Conservation (phyloP, 2,888 invertebrate species). For the Barypeithes pellucidus region DNA sequence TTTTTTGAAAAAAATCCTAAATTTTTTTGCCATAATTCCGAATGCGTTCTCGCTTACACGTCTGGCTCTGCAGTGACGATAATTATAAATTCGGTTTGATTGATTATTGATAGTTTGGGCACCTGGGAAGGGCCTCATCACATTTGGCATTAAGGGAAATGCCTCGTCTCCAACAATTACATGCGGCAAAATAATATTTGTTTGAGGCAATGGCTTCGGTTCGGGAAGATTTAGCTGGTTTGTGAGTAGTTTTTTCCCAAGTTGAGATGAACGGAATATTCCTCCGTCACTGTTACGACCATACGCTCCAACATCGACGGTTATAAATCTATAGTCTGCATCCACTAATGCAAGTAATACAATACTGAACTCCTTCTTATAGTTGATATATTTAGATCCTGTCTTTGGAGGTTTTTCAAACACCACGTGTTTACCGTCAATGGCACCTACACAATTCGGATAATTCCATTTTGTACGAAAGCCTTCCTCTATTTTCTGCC, state of each 20-base stretch:
- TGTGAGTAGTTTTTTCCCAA: conserved; percentile 37
- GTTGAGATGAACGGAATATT: conserved; percentile 2
- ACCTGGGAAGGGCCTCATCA: conserved; percentile 8
- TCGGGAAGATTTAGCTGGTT: conserved; percentile 38
- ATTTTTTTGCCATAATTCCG: conserved; percentile 38
- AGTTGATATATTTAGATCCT: too few relatives aligned
- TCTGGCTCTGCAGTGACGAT: too few relatives aligned
- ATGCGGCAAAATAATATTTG: too few relatives aligned
- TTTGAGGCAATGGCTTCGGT: conserved; percentile 23
- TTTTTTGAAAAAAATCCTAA: background rate
- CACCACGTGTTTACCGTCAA: too few relatives aligned
- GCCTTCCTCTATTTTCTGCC: conserved; percentile 45
- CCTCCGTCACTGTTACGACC: conserved; percentile 50
- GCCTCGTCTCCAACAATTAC: conserved; percentile 20
- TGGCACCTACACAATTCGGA: conserved; percentile 46
- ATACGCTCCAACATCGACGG: conserved; percentile 53
- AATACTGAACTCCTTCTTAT: too few relatives aligned
- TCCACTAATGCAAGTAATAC: too few relatives aligned
- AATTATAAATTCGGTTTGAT: too few relatives aligned
- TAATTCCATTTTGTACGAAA: conserved; percentile 52
- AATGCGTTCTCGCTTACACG: conserved; percentile 41
- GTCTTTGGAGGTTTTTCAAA: conserved; percentile 30
- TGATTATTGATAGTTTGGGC: too few relatives aligned
- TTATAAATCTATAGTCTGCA: too few relatives aligned
- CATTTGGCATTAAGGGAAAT: conserved; percentile 50